These are phyloP conservation scores for Paratrypauchen microcephalus DNA, from an alignment of 2,797 vertebrate species.

Conservation along the genomic window DNA sequence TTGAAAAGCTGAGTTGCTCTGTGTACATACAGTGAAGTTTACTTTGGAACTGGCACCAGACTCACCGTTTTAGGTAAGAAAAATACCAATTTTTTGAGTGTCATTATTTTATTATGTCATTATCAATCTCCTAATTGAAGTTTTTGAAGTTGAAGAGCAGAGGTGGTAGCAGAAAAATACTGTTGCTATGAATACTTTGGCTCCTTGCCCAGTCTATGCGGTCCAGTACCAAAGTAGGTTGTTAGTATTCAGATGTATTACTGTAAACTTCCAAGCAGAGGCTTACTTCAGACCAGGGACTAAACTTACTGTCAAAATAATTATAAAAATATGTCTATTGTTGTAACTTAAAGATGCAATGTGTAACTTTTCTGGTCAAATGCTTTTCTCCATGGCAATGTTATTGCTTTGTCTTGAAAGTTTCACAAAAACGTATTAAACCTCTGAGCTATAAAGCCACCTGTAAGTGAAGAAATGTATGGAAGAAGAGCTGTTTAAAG, in stretches of 20 bases:
- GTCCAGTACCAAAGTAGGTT: conserved; percentile 18
- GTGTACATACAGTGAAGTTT: conserved; percentile 16
- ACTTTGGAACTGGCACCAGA: conserved; percentile 68
- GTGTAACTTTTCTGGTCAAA: too few relatives aligned
- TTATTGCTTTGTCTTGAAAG: too few relatives aligned
- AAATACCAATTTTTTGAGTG: not conserved
- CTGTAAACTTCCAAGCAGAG: conserved; percentile 60
- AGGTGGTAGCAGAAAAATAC: not conserved
- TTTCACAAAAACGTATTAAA: too few relatives aligned
- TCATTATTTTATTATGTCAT: too few relatives aligned
- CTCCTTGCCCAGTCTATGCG: conserved; percentile 28
- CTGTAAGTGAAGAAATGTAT: too few relatives aligned
- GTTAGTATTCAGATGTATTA: conserved; percentile 40
- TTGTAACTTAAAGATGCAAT: not conserved
- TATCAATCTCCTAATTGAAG: not conserved
- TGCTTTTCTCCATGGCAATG: too few relatives aligned
- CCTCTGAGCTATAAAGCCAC: too few relatives aligned
- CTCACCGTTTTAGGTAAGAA: conserved; percentile 79
- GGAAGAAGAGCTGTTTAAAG: too few relatives aligned
- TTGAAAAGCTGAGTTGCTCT: conserved; percentile 15
- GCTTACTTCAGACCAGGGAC: conserved; percentile 66
- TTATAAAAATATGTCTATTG: not conserved
- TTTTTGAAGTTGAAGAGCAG: not conserved
- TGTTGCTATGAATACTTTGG: conserved; percentile 17
- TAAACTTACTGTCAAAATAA: conserved; percentile 68